Base-by-base conservation (phyloP, 2,113 vertebrate species). In the Enhydra lutris region DNA sequence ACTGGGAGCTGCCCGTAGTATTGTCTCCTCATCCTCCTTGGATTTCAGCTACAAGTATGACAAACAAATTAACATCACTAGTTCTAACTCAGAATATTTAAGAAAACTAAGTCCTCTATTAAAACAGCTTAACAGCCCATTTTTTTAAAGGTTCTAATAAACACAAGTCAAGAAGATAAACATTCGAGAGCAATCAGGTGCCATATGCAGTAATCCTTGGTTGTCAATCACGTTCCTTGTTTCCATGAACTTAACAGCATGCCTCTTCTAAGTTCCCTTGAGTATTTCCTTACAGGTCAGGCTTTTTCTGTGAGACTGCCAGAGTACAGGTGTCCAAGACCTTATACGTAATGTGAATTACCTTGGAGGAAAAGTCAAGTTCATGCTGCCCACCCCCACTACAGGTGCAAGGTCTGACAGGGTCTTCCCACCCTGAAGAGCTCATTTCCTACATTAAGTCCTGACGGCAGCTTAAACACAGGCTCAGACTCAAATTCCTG, bases 111-210 rank as follows among this genome's bases (percentile, higher is more conserved):
- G 47, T 91, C 55, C 31, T 90, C 67, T n/a, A 29, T 21, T 50
- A 50, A 95, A 86, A 96, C 14, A 78, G 55, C 83, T 65, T 15
- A 71, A 80, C n/a, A 57, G 82, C 39, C 59, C 42, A 20, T 79
- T 97, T 76, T 42, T 87, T 31, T 17, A 17, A 65, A 90, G 34
- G 7, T 10, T 34, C 69, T 92, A 71, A 80, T 87, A 95, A 93
- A 94, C 88, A 81, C 73, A 92, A 87, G 55, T n/a, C 59, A 92
- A 90, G 47, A 76, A 84, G 84, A 65, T 57, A 82, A 74, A 76
- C 21, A 26, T 76, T 80, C 84, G 24, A 91, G 87, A n/a, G 63
- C 42, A 63, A 23, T 74, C 31, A 57, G 50, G 67, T 47, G 8
- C 59, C 47, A 34, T 10, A 10, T 5, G 34, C 14, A 65, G 26